phyloP scores from a whole-genome alignment of 2,113 vertebrate genomes.

The Fregata magnificens region DNA sequence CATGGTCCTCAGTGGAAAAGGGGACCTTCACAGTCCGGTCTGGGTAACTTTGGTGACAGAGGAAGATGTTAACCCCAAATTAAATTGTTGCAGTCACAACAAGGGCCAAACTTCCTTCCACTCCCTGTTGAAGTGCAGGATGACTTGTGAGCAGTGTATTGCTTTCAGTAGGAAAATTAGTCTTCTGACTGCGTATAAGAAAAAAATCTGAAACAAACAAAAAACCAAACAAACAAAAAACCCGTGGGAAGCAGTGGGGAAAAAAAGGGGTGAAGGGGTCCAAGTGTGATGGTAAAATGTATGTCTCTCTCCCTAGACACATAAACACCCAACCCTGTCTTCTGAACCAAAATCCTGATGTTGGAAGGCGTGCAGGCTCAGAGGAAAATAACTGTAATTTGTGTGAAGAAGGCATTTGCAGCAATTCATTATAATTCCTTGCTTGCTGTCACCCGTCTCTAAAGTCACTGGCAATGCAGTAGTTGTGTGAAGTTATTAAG shows the following conservation, averaged over 20 bases:
- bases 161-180: neutral
- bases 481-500: slow-evolving; percentile 70
- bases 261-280: neutral
- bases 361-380: slow-evolving; percentile 12
- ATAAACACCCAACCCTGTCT: neutral
- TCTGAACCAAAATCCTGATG: slow-evolving; percentile 28
- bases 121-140: neutral
- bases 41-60: neutral
- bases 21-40: neutral
- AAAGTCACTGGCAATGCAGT: slow-evolving; percentile 63
- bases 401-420: slow-evolving; percentile 57
- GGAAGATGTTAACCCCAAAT: neutral
- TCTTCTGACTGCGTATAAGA: neutral
- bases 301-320: neutral
- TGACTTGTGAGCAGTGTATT: neutral
- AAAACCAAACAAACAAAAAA: neutral
- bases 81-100: neutral
- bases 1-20: neutral
- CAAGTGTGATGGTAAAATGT: neutral
- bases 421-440: slow-evolving; percentile 70
- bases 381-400: slow-evolving; percentile 67
- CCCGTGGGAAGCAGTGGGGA: neutral
- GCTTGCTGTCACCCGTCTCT: slow-evolving; percentile 62
- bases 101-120: neutral
- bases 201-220: neutral